Evolutionary conservation across 92 coral and sea anemone genomes (phyloP).

Genomic region (Pocillopora meandrina): DNA sequence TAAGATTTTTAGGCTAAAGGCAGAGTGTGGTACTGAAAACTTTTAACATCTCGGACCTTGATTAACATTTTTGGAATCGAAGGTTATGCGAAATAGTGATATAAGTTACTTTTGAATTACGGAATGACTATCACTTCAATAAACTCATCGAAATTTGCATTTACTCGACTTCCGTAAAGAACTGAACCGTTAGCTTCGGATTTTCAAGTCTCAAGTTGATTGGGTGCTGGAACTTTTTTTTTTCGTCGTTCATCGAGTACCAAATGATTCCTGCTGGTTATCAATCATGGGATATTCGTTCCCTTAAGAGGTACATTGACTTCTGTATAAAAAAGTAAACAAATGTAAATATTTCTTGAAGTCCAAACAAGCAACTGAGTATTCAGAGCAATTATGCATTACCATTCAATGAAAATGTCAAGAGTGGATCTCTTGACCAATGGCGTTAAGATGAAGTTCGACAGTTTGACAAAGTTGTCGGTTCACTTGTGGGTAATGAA

Average conservation of each 20-base stretch:
- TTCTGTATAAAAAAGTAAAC: not conserved
- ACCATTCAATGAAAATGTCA: not conserved
- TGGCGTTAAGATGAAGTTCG: not conserved
- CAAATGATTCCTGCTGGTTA: not conserved
- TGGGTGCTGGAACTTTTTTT: not conserved
- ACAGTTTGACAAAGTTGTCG: constrained; percentile 2
- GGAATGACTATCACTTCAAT: not conserved
- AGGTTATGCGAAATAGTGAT: not conserved
- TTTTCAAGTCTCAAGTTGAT: no score
- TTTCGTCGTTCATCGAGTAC: not conserved
- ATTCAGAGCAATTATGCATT: not conserved
- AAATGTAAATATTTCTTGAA: not conserved
- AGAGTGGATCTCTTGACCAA: not conserved
- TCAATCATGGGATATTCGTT: not conserved
- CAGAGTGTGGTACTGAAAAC: no score
- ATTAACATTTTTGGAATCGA: not conserved
- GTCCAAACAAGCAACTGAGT: not conserved
- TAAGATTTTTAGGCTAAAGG: no score
- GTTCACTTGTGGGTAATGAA: not conserved
- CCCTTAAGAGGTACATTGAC: not conserved
- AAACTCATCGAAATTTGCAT: not conserved
- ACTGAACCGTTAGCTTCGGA: no score
- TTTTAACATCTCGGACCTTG: not conserved
- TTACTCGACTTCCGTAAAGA: not conserved
- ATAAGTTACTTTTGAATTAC: not conserved